These are phyloP conservation scores for Calypte anna DNA, from an alignment of 2,113 vertebrate genomes.

Conservation along the genomic window DNA sequence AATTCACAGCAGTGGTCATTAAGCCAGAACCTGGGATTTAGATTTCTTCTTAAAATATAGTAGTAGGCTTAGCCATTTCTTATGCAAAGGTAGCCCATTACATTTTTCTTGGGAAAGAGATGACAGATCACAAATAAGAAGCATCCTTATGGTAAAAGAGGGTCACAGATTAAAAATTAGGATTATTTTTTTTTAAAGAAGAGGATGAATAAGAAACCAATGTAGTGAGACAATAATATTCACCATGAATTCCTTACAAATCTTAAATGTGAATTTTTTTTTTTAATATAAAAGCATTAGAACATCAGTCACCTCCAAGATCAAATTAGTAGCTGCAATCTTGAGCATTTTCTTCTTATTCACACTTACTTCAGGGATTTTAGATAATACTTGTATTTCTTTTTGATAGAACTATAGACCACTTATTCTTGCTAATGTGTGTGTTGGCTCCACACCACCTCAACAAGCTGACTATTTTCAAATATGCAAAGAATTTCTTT, in stretches of 20 bases:
- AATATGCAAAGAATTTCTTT: neutral
- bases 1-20: neutral
- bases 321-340: neutral
- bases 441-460: neutral
- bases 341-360: neutral
- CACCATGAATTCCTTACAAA: neutral
- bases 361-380: neutral
- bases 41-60: neutral
- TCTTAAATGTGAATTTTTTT: neutral
- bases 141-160: neutral
- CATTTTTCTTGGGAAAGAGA: neutral
- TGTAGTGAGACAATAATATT: neutral
- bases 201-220: neutral
- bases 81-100: neutral
- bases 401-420: neutral
- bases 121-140: neutral
- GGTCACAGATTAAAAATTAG: neutral
- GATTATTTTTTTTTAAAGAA: neutral
- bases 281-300: neutral
- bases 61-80: neutral
- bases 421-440: neutral
- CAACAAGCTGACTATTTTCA: neutral
- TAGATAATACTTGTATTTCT: neutral
- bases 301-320: neutral
- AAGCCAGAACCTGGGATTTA: neutral